Percentiles rank a stretch among this genome's conserved stretches.
Evolutionary conservation across 2,797 vertebrate species (phyloP).

Genomic region (Poeciliopsis infans): DNA sequence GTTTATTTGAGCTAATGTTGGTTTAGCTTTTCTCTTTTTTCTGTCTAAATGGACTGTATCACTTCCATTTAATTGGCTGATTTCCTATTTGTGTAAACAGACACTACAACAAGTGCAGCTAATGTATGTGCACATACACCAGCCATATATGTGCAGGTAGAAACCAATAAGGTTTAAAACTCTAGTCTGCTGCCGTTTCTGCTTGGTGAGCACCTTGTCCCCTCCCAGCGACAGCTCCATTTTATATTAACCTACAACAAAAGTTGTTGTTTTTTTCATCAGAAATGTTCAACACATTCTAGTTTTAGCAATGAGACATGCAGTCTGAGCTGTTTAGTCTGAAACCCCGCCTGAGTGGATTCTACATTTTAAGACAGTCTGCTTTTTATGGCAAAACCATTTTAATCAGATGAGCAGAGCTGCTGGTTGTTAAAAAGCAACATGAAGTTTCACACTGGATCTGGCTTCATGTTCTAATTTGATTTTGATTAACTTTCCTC

Average conservation of each 20-base stretch:
- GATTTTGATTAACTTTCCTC: constrained; percentile 37
- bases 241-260: not conserved
- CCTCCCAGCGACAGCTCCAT: not conserved
- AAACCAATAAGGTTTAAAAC: not conserved
- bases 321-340: constrained; percentile 25
- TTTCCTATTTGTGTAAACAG: not conserved
- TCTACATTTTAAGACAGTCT: constrained; percentile 23
- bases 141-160: not conserved
- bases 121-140: not conserved
- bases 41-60: not conserved
- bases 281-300: not conserved
- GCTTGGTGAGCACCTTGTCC: not conserved
- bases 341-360: constrained; percentile 9
- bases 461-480: constrained; percentile 43
- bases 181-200: not conserved
- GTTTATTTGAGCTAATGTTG: not conserved
- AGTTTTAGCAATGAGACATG: constrained; percentile 1
- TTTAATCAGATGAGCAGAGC: constrained; percentile 44
- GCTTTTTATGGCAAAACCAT: constrained; percentile 32
- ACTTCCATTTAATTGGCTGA: not conserved
- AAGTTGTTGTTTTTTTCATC: not conserved
- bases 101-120: not conserved
- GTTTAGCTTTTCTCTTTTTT: not conserved
- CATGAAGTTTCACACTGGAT: constrained; percentile 32
- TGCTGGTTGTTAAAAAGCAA: constrained; percentile 44